Percentiles rank a stretch among this genome's conserved stretches.
Evolutionary conservation across 2,113 vertebrate species (phyloP).

Genomic region (Sardina pilchardus): DNA sequence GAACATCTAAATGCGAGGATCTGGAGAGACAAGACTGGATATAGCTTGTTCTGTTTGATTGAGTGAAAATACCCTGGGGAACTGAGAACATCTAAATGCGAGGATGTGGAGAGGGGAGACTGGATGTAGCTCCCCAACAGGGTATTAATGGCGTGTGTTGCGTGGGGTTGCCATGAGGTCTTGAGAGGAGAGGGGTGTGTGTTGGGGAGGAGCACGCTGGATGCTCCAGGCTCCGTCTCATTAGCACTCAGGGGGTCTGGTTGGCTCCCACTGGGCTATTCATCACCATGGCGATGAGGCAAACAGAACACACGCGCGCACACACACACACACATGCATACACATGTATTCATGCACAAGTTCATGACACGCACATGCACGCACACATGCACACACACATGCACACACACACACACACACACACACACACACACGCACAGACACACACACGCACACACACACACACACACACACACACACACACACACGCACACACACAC

Average conservation of each 20-base stretch:
- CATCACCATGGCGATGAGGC: not conserved
- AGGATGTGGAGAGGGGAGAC: not conserved
- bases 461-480: slow-evolving; percentile 1
- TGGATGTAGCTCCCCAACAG: not conserved
- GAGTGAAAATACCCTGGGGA: not conserved
- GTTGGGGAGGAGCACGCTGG: not conserved
- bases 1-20: not conserved
- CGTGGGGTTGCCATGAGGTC: not conserved
- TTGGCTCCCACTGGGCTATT: not conserved
- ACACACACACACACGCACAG: not conserved
- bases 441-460: too few species aligned
- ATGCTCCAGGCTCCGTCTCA: not conserved
- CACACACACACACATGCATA: not conserved
- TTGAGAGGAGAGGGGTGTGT: not conserved
- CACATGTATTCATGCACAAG: not conserved
- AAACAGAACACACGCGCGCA: slow-evolving; percentile 5
- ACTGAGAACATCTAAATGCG: not conserved
- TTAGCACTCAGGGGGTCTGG: not conserved
- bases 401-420: not conserved
- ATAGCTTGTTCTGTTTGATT: too few species aligned
- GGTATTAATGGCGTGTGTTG: not conserved
- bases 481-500: not conserved
- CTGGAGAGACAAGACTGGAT: not conserved
- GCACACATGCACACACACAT: not conserved
- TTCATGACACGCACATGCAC: not conserved